Conservation (phyloP, 2,888 invertebrate genomes). For the Dicranocentrus wangi region DNA sequence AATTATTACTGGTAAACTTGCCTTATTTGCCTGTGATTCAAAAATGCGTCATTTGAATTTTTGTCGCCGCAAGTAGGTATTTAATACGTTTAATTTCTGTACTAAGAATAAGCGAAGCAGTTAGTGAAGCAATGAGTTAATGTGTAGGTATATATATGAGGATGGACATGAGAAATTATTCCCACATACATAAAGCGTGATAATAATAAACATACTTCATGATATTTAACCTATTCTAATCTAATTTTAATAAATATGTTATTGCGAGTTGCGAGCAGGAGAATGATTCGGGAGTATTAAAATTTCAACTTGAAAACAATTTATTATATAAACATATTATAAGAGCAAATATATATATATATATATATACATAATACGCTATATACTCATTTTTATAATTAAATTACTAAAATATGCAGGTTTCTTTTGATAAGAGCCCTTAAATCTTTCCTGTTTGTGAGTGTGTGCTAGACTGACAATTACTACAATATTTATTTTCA, state of each 20-base stretch:
- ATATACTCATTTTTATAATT: conserved; percentile 29
- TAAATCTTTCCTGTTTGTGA: conserved; percentile 32
- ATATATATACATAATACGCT: conserved; percentile 5
- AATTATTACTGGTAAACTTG: conserved; percentile 22
- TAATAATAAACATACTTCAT: conserved; percentile 11
- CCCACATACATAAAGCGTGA: conserved; percentile 28
- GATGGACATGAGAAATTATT: not conserved
- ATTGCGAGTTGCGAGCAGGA: not conserved
- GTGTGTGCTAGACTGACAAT: conserved; percentile 61
- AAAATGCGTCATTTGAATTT: not conserved
- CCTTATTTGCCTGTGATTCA: conserved; percentile 60
- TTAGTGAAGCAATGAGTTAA: too few relatives aligned
- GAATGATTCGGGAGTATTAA: not conserved
- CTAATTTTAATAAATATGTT: conserved; percentile 10
- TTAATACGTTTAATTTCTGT: too few relatives aligned
- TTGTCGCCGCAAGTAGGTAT: not conserved
- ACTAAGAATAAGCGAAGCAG: too few relatives aligned
- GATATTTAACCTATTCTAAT: conserved; percentile 45
- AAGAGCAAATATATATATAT: too few relatives aligned
- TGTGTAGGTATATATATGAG: too few relatives aligned
- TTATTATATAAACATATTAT: too few relatives aligned
- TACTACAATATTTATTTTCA: conserved; percentile 25
- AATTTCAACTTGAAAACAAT: too few relatives aligned
- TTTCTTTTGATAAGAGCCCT: not conserved
- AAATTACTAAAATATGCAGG: not conserved